Evolutionary conservation across 2,113 vertebrate genomes (phyloP).

Genomic region (Cromileptes altivelis): DNA sequence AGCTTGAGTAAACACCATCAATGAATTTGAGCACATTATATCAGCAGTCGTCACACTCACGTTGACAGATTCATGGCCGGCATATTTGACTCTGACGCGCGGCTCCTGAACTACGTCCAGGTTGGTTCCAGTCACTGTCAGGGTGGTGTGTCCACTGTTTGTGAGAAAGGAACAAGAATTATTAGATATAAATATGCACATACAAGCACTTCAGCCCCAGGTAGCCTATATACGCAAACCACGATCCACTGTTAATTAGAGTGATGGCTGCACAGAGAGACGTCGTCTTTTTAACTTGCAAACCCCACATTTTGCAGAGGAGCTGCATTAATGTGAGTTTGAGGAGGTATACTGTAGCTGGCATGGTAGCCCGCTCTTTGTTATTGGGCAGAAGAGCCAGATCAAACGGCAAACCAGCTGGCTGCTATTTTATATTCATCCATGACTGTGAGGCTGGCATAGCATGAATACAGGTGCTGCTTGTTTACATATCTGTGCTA

Average conservation of each 20-base stretch:
- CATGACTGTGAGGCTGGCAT: conserved; percentile 63
- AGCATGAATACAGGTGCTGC: conserved; percentile 74
- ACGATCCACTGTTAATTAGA: conserved; percentile 28
- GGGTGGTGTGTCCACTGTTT: conserved; percentile 91
- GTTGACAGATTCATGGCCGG: conserved; percentile 92
- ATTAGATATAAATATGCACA: not conserved
- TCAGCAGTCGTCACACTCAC: conserved; percentile 80
- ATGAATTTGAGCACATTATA: not conserved
- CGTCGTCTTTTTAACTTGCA: conserved; percentile 29
- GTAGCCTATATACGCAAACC: conserved; percentile 1
- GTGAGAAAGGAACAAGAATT: conserved; percentile 7
- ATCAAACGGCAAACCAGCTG: conserved; percentile 81
- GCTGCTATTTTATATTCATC: conserved; percentile 80
- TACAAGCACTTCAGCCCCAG: not conserved
- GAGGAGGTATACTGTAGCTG: conserved; percentile 39
- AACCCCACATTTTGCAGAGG: conserved; percentile 42
- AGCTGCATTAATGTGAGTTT: conserved; percentile 55
- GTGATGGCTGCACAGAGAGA: conserved; percentile 22
- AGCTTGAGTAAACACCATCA: conserved; percentile 22
- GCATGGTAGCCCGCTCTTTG: conserved; percentile 61
- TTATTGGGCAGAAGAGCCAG: conserved; percentile 74
- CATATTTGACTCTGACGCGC: conserved; percentile 92
- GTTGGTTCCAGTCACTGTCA: conserved; percentile 93
- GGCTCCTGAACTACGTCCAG: conserved; percentile 95
- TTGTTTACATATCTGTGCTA: conserved; percentile 75